Percentiles rank a stretch among this genome's conserved stretches.
phyloP scores from a whole-genome alignment of 2,797 vertebrate genomes.

The Galagoides demidoff region DNA sequence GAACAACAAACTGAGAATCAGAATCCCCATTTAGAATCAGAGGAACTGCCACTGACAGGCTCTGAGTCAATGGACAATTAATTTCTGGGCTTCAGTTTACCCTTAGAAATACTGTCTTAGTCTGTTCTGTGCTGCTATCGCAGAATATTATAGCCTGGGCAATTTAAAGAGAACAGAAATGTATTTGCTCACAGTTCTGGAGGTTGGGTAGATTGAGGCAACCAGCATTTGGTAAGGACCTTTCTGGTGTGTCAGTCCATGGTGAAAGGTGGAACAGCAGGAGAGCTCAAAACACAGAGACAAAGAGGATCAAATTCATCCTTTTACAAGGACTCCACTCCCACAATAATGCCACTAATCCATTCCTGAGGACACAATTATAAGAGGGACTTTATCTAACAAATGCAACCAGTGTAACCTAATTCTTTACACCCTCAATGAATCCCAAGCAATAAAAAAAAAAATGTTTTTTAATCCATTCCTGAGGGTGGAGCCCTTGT shows the following conservation, averaged over 20 bases:
- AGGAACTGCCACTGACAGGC: background rate
- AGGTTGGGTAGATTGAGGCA: background rate
- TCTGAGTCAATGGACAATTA: background rate
- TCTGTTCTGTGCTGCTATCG: background rate
- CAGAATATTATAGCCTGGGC: background rate
- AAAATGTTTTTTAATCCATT: background rate
- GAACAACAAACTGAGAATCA: background rate
- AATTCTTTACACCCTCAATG: no score
- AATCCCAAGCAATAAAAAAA: no score
- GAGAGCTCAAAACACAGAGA: background rate
- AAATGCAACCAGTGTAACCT: no score
- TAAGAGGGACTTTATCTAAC: no score
- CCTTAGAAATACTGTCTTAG: background rate
- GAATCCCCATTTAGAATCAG: background rate
- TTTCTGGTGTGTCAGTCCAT: background rate
- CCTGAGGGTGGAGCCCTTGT: background rate
- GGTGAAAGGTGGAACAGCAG: background rate
- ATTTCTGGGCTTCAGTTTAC: background rate
- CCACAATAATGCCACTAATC: background rate
- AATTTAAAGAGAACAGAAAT: background rate
- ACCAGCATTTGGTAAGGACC: background rate
- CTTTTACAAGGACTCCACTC: background rate
- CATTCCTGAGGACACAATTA: background rate
- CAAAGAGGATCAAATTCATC: background rate
- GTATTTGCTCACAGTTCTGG: background rate